Evolutionary conservation across 2,888 invertebrate genomes (phyloP), one percentile per base, ranked within the genome.

Genomic region (Leptinotarsa haldemani): DNA sequence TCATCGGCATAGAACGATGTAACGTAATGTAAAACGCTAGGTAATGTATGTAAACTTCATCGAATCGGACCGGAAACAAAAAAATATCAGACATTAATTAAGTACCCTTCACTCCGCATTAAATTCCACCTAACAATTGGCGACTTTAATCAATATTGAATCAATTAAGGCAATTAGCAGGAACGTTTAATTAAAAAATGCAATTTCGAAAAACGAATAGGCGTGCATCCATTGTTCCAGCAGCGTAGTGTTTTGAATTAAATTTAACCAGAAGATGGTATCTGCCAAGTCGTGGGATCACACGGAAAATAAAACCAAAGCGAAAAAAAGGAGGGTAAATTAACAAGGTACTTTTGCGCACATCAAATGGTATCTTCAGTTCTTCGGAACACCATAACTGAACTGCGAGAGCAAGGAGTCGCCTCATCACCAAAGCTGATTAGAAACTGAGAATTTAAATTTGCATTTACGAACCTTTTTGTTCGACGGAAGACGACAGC

Each of bases 211-310:
- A 76, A 76, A 76, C 65, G 70, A 74, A 73, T 71, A 76, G 76
- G 76, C 76, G 76, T 73, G 63, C 74, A 74, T 71, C 76, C 77
- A 79, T 76, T 80, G 79, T 78, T 79, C 71, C 69, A 40, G 75
- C 63, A 72, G 73, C 69, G 71, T 66, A 70, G 73, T 74, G 73
- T 77, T 81, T 80, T 79, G 79, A 81, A 80, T 80, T 80, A 80
- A 80, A 80, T 81, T 80, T 75, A 80, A 73, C 75, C 76, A 74
- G 71, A 66, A 79, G 82, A 82, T 82, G 79, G 69, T 82, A 82
- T 82, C 82, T 72, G 75, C 25, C 73, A 77, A 83, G 81, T 82
- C 82, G 82, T 82, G 82, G 81, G 79, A 80, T 79, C 77, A 78
- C 75, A 75, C 70, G 73, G 74, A 78, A 77, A 80, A 80, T 74